Conservation (phyloP, 2,888 invertebrate genomes). For the Drepana falcataria region DNA sequence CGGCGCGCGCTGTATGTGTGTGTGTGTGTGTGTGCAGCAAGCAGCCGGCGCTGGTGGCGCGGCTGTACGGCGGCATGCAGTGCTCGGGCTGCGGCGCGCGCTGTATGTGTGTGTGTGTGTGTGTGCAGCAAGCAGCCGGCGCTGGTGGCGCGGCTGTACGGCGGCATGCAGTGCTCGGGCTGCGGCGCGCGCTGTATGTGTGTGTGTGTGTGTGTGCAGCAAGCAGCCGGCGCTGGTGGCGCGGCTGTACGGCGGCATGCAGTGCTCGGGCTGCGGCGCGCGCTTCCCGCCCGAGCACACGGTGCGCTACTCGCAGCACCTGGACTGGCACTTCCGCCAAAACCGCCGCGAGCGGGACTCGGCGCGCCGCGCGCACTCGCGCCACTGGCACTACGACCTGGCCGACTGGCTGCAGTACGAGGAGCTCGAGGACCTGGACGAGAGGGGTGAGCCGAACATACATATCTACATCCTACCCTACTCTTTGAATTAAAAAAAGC, state of each 20-base stretch:
- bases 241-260: conserved; percentile 91
- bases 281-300: conserved; percentile 94
- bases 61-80: too few species aligned
- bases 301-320: conserved; percentile 94
- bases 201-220: conserved; percentile 45
- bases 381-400: conserved; percentile 94
- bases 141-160: too few species aligned
- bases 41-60: too few species aligned
- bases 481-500: too few species aligned
- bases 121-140: too few species aligned
- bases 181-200: background rate
- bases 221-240: conserved; percentile 85
- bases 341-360: conserved; percentile 93
- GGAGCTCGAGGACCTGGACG: conserved; percentile 94
- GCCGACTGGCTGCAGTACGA: conserved; percentile 96
- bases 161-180: too few species aligned
- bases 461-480: conserved; percentile 7
- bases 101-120: too few species aligned
- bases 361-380: conserved; percentile 87
- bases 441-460: conserved; percentile 79
- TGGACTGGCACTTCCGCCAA: conserved; percentile 99
- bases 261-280: conserved; percentile 97
- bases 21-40: too few species aligned
- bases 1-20: too few species aligned
- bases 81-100: too few species aligned